A percentile compares a stretch with the other conserved stretches of the same genome.
Conservation (phyloP, 2,113 vertebrate genomes). For the Rallus limicola region DNA sequence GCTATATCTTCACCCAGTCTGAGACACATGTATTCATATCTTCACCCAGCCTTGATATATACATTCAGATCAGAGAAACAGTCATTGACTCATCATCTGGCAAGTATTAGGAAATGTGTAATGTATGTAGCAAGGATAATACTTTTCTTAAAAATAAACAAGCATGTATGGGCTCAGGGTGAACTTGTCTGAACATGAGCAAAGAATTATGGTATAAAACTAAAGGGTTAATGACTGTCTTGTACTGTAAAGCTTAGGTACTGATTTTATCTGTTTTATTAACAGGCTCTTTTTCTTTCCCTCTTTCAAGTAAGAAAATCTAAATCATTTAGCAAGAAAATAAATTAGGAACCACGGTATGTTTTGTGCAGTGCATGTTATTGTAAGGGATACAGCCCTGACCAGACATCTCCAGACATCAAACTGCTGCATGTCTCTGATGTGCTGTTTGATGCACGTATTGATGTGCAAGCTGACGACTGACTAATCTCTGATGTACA, state of each 20-base stretch:
- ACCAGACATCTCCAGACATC: slow-evolving; percentile 28
- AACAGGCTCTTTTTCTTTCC: neutral
- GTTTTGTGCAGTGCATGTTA: neutral
- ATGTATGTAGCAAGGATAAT: neutral
- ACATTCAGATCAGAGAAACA: neutral
- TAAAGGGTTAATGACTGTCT: neutral
- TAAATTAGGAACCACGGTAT: neutral
- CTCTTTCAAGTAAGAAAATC: slow-evolving; percentile 18
- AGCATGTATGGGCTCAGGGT: neutral
- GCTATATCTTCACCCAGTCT: neutral
- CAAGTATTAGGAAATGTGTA: neutral
- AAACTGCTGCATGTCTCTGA: slow-evolving; percentile 29
- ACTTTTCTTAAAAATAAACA: neutral
- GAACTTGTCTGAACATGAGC: neutral
- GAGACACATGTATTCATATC: neutral
- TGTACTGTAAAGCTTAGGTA: neutral
- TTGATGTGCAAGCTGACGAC: neutral
- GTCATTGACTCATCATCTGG: neutral
- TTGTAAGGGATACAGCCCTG: neutral
- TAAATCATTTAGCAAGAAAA: neutral
- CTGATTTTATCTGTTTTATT: neutral
- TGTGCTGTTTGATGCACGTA: neutral
- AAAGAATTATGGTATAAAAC: neutral
- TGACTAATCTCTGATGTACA: slow-evolving; percentile 11
- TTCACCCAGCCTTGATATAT: neutral